Base-by-base conservation (phyloP, 2,113 vertebrate species). In the Chlorodrepanis virens region DNA sequence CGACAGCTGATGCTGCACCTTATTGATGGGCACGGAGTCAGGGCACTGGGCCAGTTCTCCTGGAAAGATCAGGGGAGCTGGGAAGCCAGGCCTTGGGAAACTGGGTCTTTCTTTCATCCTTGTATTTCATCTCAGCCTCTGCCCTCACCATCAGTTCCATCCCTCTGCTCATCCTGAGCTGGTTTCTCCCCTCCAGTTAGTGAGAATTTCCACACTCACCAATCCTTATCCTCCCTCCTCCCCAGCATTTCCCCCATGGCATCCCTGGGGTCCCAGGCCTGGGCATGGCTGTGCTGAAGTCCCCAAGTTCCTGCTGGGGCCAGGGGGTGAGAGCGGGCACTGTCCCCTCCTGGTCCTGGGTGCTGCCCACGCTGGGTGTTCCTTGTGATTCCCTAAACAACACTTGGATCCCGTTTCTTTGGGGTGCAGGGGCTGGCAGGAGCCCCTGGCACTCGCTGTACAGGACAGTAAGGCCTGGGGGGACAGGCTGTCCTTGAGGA, bases 41-140 rank as follows among this genome's bases (percentile, higher is more conserved):
- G 91, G 95, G 94, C 94, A 17, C 27, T 12, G 56, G n/a, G 90
- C 95, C 94, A 93, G 92, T 9, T 89, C 92, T 76, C 33, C 90
- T 90, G 93, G 65, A 39, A 47, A 78, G 94, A 89, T 57, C 82
- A 53, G 80, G 31, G 23, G 74, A 93, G 83, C 17, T 4, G 13
- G 85, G 72, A 65, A 70, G 53, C 9, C 76, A 91, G 68, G 57
- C 35, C 68, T 64, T 3, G 5, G 63, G 29, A 50, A 76, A 15
- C 81, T 87, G 35, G 16, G 16, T 31, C 52, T 86, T 72, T 27
- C 77, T 83, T 87, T 91, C 50, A 89, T 77, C 63, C 69, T 75
- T 37, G 49, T 63, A 72, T 86, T 95, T 72, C 75, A 86, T 83
- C 68, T 91, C 72, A 14, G 35, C 59, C 47, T 54, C 63, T 68